These are phyloP conservation scores for Erythrocebus patas DNA, from an alignment of 2,113 vertebrate species.

Conservation along the genomic window DNA sequence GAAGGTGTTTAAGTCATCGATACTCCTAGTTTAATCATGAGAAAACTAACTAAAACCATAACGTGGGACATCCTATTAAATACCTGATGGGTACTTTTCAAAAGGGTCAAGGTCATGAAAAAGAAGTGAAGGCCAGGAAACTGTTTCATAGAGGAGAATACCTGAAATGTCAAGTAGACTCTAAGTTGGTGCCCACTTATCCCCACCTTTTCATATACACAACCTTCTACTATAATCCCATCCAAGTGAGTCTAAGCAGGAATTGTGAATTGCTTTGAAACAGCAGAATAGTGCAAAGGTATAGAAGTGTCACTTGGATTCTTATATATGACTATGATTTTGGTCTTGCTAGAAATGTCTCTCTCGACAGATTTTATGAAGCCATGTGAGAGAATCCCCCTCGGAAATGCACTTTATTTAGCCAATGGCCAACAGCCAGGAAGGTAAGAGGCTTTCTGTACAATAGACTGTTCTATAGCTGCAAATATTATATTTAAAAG, in stretches of 20 bases:
- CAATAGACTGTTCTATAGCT: not conserved
- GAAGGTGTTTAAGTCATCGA: not conserved
- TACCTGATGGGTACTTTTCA: not conserved
- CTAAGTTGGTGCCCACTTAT: not conserved
- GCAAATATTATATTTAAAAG: not conserved
- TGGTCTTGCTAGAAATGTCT: not conserved
- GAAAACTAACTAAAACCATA: not conserved
- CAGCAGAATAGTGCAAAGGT: not conserved
- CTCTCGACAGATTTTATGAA: not conserved
- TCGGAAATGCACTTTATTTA: not conserved
- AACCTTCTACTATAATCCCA: not conserved
- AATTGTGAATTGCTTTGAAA: not conserved
- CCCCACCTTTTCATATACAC: not conserved
- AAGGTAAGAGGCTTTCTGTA: not conserved
- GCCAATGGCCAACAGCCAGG: not conserved
- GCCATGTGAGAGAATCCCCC: rapidly evolving
- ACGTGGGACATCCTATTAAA: not conserved
- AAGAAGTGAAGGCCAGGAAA: not conserved
- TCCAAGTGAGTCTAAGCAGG: not conserved
- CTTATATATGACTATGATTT: not conserved
- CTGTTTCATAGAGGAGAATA: not conserved
- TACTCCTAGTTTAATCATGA: not conserved
- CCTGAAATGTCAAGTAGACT: not conserved
- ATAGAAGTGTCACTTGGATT: not conserved
- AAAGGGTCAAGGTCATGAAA: not conserved